These are phyloP conservation scores for Brachymystax lenok DNA, from an alignment of 2,797 vertebrate species.

Conservation along the genomic window DNA sequence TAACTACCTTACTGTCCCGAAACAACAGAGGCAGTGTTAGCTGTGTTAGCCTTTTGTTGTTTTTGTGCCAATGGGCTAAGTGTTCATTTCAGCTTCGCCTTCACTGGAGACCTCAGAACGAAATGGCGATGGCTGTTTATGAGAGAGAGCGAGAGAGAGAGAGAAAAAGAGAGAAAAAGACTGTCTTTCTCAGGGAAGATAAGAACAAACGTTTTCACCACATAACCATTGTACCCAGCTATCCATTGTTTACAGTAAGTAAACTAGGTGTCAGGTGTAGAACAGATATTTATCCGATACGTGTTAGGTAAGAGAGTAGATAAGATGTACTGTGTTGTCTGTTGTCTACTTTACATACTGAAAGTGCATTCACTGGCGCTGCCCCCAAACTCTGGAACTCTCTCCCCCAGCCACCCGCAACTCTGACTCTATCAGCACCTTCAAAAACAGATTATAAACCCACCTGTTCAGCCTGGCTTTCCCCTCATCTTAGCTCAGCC, in stretches of 20 bases:
- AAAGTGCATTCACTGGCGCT: no score
- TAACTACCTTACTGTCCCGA: slow-evolving; percentile 71
- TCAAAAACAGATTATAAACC: no score
- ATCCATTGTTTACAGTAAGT: neutral
- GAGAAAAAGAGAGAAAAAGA: neutral
- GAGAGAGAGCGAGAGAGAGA: neutral
- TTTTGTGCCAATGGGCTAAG: slow-evolving; percentile 66
- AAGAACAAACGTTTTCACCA: neutral
- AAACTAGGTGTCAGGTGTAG: neutral
- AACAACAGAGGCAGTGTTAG: slow-evolving; percentile 48
- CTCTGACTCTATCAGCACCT: no score
- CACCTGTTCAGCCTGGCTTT: no score
- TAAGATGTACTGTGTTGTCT: no score
- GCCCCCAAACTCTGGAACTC: no score
- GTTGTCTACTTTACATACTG: no score
- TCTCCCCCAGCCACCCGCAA: no score
- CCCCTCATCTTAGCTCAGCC: no score
- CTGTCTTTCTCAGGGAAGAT: neutral
- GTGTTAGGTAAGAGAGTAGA: neutral
- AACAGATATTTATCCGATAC: neutral
- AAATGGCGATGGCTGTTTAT: slow-evolving; percentile 30
- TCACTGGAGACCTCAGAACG: slow-evolving; percentile 52
- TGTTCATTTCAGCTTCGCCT: slow-evolving; percentile 68
- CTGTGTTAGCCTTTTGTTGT: slow-evolving; percentile 71
- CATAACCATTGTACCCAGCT: neutral